Conservation (phyloP, 2,113 vertebrate species). For the Lepidothrix coronata region DNA sequence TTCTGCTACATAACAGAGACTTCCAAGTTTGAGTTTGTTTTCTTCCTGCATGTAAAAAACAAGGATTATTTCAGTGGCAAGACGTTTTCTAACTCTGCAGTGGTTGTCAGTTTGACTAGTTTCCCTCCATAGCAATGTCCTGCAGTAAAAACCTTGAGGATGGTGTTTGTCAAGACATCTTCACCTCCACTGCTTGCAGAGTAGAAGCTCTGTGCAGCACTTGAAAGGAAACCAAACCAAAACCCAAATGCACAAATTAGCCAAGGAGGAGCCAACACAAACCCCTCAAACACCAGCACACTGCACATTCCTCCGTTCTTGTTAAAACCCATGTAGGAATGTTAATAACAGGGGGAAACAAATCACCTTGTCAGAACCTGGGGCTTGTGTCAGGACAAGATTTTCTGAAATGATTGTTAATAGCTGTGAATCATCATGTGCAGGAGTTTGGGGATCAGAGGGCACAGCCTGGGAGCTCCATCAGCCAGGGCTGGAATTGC, state of each 20-base stretch:
- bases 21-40: not conserved
- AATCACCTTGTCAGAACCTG: conserved; percentile 19
- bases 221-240: not conserved
- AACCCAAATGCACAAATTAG: not conserved
- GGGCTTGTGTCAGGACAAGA: not conserved
- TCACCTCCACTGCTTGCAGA: not conserved
- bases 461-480: not conserved
- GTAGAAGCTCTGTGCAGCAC: not conserved
- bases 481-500: not conserved
- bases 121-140: not conserved
- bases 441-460: not conserved
- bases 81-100: not conserved
- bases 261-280: not conserved
- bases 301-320: not conserved
- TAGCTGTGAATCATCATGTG: not conserved
- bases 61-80: not conserved
- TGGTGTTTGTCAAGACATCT: not conserved
- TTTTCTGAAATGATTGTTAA: not conserved
- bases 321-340: not conserved
- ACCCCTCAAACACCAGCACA: not conserved
- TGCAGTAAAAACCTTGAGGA: not conserved
- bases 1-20: not conserved
- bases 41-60: not conserved
- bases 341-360: not conserved
- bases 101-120: not conserved